Conservation (phyloP, 2,888 invertebrate genomes). For the Ethmia dodecea region DNA sequence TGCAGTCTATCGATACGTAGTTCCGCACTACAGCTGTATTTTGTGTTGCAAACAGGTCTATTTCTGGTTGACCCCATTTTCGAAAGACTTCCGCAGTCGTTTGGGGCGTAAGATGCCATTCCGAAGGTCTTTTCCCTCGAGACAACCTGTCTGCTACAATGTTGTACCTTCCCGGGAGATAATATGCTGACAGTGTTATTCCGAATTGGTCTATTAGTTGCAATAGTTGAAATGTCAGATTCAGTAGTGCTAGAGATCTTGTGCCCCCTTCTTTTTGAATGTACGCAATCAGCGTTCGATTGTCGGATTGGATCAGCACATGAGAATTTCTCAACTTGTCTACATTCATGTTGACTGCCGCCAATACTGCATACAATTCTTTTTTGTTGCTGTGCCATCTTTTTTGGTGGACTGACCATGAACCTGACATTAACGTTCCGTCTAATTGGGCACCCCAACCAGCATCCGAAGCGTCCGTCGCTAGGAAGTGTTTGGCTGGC, state of each 20-base stretch:
- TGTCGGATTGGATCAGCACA: conserved; percentile 18
- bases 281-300: conserved; percentile 18
- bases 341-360: conserved; percentile 8
- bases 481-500: conserved; percentile 15
- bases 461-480: conserved; percentile 16
- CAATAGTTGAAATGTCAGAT: not conserved
- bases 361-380: conserved; percentile 20
- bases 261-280: conserved; percentile 25
- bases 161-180: conserved; percentile 18
- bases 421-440: conserved; percentile 11
- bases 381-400: conserved; percentile 22
- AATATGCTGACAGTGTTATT: conserved; percentile 14
- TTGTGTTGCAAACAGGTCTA: conserved; percentile 18
- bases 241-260: conserved; percentile 5
- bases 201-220: conserved; percentile 5
- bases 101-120: conserved; percentile 20
- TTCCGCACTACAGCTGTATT: conserved; percentile 11
- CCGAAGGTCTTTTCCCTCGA: conserved; percentile 9
- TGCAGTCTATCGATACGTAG: conserved; percentile 4
- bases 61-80: conserved; percentile 16
- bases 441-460: conserved; percentile 22
- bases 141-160: conserved; percentile 16
- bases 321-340: conserved; percentile 10
- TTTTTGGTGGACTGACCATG: conserved; percentile 12
- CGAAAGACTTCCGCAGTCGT: conserved; percentile 10